phyloP scores from a whole-genome alignment of 2,888 invertebrate species.

The Oscheius sp. region DNA sequence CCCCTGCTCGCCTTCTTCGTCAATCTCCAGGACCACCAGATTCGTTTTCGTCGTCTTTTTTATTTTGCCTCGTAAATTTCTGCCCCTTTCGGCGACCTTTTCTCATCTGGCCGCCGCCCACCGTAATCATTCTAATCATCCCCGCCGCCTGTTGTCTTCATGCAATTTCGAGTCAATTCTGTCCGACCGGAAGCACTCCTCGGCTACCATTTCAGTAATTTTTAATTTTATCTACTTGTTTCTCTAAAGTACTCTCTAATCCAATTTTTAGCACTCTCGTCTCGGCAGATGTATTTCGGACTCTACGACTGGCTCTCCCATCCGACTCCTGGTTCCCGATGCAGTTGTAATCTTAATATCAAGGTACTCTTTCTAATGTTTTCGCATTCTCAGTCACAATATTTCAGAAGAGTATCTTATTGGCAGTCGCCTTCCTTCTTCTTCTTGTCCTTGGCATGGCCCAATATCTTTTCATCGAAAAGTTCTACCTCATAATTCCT shows the following conservation, averaged over 20 bases:
- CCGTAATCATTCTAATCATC: constrained; percentile 36
- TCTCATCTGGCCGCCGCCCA: constrained; percentile 23
- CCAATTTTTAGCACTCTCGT: not conserved
- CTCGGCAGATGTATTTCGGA: constrained; percentile 29
- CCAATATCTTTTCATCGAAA: constrained; percentile 57
- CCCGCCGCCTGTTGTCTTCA: not conserved
- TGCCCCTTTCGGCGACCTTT: constrained; percentile 23
- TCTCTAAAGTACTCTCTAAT: not conserved
- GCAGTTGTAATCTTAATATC: constrained; percentile 19
- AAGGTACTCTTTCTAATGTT: too few relatives aligned
- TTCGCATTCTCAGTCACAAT: too few relatives aligned
- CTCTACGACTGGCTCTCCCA: constrained; percentile 35
- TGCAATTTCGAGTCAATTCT: constrained; percentile 21
- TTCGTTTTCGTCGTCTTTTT: constrained; percentile 23
- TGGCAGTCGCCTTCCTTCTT: constrained; percentile 41
- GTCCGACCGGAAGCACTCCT: constrained; percentile 27
- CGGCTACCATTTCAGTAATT: not conserved
- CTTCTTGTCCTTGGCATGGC: constrained; percentile 47
- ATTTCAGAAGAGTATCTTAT: constrained; percentile 50
- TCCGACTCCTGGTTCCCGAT: constrained; percentile 30
- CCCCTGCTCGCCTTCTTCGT: not conserved
- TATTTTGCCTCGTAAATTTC: constrained; percentile 30
- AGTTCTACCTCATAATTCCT: constrained; percentile 48
- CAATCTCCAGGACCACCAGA: constrained; percentile 25
- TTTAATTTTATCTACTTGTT: not conserved